Percentiles rank a stretch among this genome's conserved stretches.
phyloP scores from a whole-genome alignment of 2,797 vertebrate genomes.

The Emydoidea blandingii region DNA sequence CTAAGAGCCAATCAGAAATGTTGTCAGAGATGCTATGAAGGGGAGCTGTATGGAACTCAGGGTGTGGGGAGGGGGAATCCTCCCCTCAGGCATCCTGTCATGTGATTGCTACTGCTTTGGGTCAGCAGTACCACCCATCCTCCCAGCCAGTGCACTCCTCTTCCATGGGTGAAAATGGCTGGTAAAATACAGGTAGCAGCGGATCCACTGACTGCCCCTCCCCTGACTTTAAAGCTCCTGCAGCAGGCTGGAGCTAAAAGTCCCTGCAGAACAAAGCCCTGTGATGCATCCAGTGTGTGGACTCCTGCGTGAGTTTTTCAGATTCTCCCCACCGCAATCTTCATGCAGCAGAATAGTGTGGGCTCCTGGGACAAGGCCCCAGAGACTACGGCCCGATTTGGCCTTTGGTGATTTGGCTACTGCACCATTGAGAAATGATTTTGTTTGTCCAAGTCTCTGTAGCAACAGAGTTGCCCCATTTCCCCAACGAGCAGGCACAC shows the following conservation, averaged over 20 bases:
- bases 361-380: background rate
- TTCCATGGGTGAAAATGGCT: background rate
- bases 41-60: background rate
- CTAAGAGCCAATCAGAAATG: background rate
- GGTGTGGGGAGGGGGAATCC: background rate
- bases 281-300: too few species aligned
- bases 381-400: background rate
- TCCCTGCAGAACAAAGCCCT: background rate
- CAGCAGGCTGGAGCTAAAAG: background rate
- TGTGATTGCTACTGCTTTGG: background rate
- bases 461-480: background rate
- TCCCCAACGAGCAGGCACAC: background rate
- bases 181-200: background rate
- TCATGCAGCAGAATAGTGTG: background rate
- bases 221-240: background rate
- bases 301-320: too few species aligned
- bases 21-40: background rate
- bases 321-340: background rate
- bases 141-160: background rate
- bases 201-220: background rate
- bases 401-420: background rate
- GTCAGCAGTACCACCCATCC: background rate
- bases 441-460: background rate
- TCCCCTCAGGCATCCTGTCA: background rate
- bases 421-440: background rate